phyloP scores from a whole-genome alignment of 2,113 vertebrate species.

The Vombatus ursinus region DNA sequence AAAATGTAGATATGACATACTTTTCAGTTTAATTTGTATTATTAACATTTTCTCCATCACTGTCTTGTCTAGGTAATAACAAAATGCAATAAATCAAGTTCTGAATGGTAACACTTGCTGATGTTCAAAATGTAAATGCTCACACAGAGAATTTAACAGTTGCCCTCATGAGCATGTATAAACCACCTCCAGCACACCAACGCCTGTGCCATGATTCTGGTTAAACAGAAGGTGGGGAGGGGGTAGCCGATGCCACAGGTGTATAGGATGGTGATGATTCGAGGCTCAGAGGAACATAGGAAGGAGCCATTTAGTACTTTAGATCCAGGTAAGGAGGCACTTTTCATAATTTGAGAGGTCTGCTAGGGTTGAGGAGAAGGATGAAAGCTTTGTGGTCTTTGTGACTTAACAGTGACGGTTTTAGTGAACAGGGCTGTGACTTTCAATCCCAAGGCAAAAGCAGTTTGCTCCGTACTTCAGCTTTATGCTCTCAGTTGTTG shows the following conservation, averaged over 20 bases:
- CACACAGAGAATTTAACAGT: background rate
- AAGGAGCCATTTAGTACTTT: background rate
- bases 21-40: background rate
- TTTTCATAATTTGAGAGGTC: background rate
- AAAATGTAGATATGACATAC: background rate
- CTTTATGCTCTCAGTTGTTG: background rate
- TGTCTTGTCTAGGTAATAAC: background rate
- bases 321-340: background rate
- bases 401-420: background rate
- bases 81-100: background rate
- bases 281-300: background rate
- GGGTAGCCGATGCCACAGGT: background rate
- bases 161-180: background rate
- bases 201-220: background rate
- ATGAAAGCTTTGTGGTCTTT: background rate
- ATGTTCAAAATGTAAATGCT: background rate
- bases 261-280: background rate
- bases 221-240: background rate
- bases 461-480: background rate
- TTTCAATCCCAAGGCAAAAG: background rate
- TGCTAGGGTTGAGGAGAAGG: background rate
- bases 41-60: background rate
- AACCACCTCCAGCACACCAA: background rate
- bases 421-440: background rate
- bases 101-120: background rate